Conservation (phyloP, 2,113 vertebrate species). For the Beaufortia kweichowensis region DNA sequence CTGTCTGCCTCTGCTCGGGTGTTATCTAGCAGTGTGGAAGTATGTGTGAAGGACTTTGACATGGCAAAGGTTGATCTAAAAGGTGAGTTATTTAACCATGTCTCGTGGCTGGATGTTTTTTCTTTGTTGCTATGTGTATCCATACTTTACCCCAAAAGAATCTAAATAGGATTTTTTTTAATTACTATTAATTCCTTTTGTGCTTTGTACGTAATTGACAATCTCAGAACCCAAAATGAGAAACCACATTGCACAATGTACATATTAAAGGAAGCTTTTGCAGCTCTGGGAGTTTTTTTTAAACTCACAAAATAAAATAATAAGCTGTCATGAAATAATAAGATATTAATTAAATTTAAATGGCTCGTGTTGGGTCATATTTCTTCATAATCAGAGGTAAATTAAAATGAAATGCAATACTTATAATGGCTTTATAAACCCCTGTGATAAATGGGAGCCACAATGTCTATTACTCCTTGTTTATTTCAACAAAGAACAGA, state of each 20-base stretch:
- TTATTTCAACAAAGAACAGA: background rate
- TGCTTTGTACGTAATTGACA: no score
- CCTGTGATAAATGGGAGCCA: background rate
- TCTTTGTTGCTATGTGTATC: slow-evolving; percentile 23
- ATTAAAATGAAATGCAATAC: background rate
- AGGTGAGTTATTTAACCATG: slow-evolving; percentile 90
- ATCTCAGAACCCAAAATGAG: no score
- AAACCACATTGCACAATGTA: no score
- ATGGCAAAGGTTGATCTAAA: slow-evolving; percentile 90
- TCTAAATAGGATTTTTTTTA: no score
- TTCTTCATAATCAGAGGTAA: background rate
- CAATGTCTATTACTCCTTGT: background rate
- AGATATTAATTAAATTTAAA: no score
- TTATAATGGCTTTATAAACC: background rate
- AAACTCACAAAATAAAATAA: no score
- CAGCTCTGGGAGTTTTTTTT: no score
- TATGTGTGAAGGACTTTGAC: slow-evolving; percentile 79
- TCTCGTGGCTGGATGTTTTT: slow-evolving; percentile 54
- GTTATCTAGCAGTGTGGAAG: slow-evolving; percentile 58
- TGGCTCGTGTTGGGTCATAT: no score
- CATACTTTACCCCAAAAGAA: background rate
- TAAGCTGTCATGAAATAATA: no score
- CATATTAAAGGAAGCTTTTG: no score
- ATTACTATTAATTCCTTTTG: no score
- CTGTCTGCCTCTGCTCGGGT: slow-evolving; percentile 59